Evolutionary conservation across 2,888 invertebrate species (phyloP).

Genomic region (Eilema griseolum): DNA sequence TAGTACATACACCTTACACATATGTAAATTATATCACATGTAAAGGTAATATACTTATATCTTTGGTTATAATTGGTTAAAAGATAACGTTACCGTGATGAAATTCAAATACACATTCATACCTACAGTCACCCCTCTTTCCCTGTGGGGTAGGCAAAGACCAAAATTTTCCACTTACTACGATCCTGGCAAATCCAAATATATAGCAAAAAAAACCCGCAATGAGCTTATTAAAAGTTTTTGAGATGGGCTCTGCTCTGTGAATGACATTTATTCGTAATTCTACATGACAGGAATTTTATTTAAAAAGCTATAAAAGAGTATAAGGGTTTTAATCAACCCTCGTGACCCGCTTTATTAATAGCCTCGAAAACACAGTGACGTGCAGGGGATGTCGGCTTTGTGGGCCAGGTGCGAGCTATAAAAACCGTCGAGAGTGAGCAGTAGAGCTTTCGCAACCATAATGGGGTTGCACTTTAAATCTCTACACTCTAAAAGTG

Average conservation of each 20-base stretch:
- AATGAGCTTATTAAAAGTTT: constrained; percentile 8
- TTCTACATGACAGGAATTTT: constrained; percentile 22
- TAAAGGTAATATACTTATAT: too few species aligned
- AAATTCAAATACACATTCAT: too few species aligned
- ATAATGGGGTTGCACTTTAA: constrained; percentile 65
- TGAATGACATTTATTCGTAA: constrained; percentile 26
- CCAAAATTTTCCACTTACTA: too few species aligned
- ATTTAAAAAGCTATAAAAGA: constrained; percentile 25
- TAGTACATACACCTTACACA: too few species aligned
- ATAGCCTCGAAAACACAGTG: constrained; percentile 32
- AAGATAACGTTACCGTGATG: too few species aligned
- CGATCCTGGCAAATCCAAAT: too few species aligned
- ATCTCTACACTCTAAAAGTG: constrained; percentile 55
- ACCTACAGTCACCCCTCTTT: too few species aligned
- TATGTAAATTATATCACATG: too few species aligned
- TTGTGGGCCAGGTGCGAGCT: constrained; percentile 39
- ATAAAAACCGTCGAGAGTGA: constrained; percentile 36
- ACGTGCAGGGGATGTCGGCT: constrained; percentile 29
- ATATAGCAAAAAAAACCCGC: not conserved
- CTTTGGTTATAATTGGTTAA: too few species aligned
- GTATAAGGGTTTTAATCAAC: constrained; percentile 46
- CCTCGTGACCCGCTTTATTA: constrained; percentile 46
- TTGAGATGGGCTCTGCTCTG: constrained; percentile 8
- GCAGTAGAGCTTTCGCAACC: constrained; percentile 52
- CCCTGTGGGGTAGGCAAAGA: too few species aligned